phyloP scores from a whole-genome alignment of 2,888 invertebrate genomes.

The Geotrupes spiniger region DNA sequence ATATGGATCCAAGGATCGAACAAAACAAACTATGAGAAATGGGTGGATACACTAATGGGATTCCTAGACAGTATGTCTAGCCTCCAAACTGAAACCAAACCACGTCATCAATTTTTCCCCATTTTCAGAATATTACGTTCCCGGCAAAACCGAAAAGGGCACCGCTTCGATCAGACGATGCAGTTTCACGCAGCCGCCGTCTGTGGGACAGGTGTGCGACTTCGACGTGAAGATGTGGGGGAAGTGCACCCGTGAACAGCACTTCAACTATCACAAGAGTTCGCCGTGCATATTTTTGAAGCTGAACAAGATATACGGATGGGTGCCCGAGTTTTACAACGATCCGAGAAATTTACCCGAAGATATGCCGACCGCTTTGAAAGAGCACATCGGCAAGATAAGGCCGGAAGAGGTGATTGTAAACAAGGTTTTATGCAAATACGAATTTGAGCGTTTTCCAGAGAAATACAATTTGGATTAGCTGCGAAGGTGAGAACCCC shows the following conservation, averaged over 20 bases:
- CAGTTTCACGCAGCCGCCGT: conserved; percentile 42
- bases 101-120: no score
- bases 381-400: conserved; percentile 59
- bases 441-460: conserved; percentile 40
- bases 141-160: conserved; percentile 48
- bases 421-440: background rate
- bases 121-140: conserved; percentile 47
- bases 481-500: conserved; percentile 92
- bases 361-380: conserved; percentile 72
- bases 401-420: conserved; percentile 49
- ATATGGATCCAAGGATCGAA: conserved; percentile 91
- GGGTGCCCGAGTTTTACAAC: conserved; percentile 82
- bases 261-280: conserved; percentile 88
- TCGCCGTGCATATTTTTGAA: conserved; percentile 94
- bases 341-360: conserved; percentile 65
- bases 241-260: conserved; percentile 78
- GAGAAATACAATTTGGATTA: conserved; percentile 85
- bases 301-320: conserved; percentile 91
- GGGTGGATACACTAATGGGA: conserved; percentile 71
- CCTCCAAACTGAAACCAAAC: background rate
- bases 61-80: conserved; percentile 72
- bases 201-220: conserved; percentile 74
- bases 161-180: conserved; percentile 46
- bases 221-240: conserved; percentile 80
- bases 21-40: conserved; percentile 70